Base-by-base conservation (phyloP, 2,888 invertebrate species). In the Megamerina dolium region DNA sequence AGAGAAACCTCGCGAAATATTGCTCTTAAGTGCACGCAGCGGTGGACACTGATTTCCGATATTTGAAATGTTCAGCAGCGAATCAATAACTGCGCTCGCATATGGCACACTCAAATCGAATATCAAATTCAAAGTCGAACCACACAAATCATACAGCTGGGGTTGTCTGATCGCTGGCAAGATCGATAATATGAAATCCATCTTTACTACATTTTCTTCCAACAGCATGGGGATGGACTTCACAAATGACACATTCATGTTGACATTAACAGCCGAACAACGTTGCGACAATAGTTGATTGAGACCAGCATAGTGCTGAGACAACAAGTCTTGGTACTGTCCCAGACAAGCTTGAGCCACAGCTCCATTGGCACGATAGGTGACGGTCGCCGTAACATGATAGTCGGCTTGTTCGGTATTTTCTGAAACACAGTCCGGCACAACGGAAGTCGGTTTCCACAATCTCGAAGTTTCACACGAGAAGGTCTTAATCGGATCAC, bases 391-490 rank as follows among this genome's bases (percentile, higher is more conserved):
- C 2, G 88, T 83, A 1, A 93, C 89, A 58, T 93, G 91, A 58
- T 93, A 93, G 50, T 89, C 86, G n/a, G 93, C 93, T 76, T 92
- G 90, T 66, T 92, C 89, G 13, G 92, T 93, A 69, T 92, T 88
- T 77, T 92, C 91, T 4, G 92, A 91, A 17, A 95, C 93, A 70
- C 95, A 95, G 61, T 94, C 92, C 0, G 94, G 94, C 17, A 94
- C 92, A 35, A 93, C 87, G 8, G 88, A 85, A 2, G 84, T 81
- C 2, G 95, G 94, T 9, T 80, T 77, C 94, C 94, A 94, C 46
- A 83, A 78, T 37, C 83, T 81, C 55, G 84, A 85, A 0, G 80
- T 79, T 65, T 87, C 85, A 62, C 93, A 94, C 2, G 83, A 78
- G 67, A 90, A 94, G 1, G 87, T 85, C 69, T 92, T 93, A 1